Conservation (phyloP, 2,113 vertebrate species). For the Turdus rufiventris region DNA sequence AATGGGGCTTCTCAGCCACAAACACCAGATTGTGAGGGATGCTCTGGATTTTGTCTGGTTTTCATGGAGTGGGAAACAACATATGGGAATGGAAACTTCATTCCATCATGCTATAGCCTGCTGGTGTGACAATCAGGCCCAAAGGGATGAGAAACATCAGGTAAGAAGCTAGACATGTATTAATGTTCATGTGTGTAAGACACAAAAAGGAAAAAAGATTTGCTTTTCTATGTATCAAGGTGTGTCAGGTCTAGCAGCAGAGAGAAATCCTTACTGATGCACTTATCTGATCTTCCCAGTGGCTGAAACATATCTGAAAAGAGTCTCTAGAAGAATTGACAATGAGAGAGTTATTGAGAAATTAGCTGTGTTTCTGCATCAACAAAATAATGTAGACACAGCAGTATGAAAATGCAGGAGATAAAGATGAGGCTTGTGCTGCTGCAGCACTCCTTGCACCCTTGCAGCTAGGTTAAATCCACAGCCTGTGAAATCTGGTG, state of each 20-base stretch:
- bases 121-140: background rate
- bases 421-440: background rate
- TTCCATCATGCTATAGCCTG: background rate
- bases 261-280: background rate
- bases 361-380: background rate
- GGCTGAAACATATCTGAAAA: background rate
- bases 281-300: background rate
- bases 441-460: background rate
- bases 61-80: background rate
- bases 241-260: background rate
- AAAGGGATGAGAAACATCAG: background rate
- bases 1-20: background rate
- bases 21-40: background rate
- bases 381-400: background rate
- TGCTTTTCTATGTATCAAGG: background rate
- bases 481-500: background rate
- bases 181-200: background rate
- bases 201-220: background rate
- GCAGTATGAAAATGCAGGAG: background rate
- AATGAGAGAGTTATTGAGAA: background rate
- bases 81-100: background rate
- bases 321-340: background rate
- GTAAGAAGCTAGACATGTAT: background rate
- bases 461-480: constrained; percentile 35
- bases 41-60: background rate